These are phyloP conservation scores for Neosilurus mollespiculum DNA, from an alignment of 2,797 vertebrate genomes.

Conservation along the genomic window DNA sequence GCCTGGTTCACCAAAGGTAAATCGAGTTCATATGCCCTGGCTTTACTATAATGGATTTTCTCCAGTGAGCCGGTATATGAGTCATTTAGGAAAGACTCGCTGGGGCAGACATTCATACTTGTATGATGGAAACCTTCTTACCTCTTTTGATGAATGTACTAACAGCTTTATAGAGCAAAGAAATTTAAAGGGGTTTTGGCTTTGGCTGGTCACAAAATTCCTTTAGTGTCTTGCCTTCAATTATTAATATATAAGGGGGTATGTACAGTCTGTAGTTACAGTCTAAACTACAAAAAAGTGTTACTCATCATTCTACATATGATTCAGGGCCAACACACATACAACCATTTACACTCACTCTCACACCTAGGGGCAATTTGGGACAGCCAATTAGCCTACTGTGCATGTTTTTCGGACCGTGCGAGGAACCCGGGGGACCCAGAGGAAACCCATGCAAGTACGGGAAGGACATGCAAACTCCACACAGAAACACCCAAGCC, in stretches of 20 bases:
- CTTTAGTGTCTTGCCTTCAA: conserved; percentile 17
- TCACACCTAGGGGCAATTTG: too few relatives aligned
- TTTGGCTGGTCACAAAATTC: conserved; percentile 6
- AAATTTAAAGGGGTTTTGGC: conserved; percentile 38
- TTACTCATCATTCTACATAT: not conserved
- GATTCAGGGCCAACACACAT: not conserved
- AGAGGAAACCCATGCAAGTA: too few relatives aligned
- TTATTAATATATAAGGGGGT: conserved; percentile 18
- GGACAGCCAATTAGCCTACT: too few relatives aligned
- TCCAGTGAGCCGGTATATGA: conserved; percentile 38
- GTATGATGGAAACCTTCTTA: conserved; percentile 41
- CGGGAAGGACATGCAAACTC: too few relatives aligned
- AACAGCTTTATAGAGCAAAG: conserved; percentile 38
- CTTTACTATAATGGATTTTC: conserved; percentile 49
- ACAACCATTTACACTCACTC: too few relatives aligned
- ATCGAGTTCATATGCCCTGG: conserved; percentile 41
- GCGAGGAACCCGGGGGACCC: too few relatives aligned
- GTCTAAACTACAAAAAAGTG: not conserved
- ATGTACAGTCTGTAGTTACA: not conserved
- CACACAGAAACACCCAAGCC: too few relatives aligned
- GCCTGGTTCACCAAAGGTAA: conserved; percentile 35
- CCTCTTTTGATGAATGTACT: conserved; percentile 30
- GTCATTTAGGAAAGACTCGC: conserved; percentile 39
- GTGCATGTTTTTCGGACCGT: too few relatives aligned
- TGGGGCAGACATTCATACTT: conserved; percentile 33